phyloP scores from a whole-genome alignment of 2,888 invertebrate genomes.

The Mystacides longicornis region DNA sequence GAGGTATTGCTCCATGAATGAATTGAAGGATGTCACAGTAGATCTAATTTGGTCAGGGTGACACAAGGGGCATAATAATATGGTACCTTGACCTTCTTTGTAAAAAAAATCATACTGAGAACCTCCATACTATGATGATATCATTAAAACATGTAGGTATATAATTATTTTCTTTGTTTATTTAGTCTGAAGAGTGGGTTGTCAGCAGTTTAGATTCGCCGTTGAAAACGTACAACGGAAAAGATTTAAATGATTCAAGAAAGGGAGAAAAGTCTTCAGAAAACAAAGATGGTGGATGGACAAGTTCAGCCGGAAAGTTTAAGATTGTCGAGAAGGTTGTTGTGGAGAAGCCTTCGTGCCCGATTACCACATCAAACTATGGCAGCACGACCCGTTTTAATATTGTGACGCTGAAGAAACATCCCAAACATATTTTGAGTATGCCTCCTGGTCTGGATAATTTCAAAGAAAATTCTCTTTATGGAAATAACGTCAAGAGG shows the following conservation, averaged over 20 bases:
- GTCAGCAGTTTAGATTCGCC: neutral
- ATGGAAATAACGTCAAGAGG: constrained; percentile 9
- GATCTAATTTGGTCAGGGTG: too few species aligned
- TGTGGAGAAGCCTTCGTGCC: constrained; percentile 37
- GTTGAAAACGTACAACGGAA: neutral
- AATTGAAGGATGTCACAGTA: too few species aligned
- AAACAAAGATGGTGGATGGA: constrained; percentile 27
- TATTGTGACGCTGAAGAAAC: constrained; percentile 33
- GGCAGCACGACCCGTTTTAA: constrained; percentile 43
- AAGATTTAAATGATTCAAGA: neutral
- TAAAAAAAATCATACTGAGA: too few species aligned
- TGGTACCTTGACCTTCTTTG: too few species aligned
- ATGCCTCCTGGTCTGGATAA: constrained; percentile 31
- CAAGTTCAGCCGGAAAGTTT: constrained; percentile 26
- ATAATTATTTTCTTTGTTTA: neutral
- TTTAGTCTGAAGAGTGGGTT: neutral
- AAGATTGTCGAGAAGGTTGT: constrained; percentile 33
- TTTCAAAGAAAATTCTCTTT: constrained; percentile 15
- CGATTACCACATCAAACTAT: constrained; percentile 36
- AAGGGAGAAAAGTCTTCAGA: neutral
- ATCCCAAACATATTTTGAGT: constrained; percentile 34
- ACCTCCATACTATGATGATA: too few species aligned
- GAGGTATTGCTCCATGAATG: too few species aligned
- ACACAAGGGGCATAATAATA: too few species aligned
- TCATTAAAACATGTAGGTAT: too few species aligned